Percentiles rank a stretch among this genome's conserved stretches.
phyloP scores from a whole-genome alignment of 2,797 vertebrate genomes.

The Eulemur mongoz region DNA sequence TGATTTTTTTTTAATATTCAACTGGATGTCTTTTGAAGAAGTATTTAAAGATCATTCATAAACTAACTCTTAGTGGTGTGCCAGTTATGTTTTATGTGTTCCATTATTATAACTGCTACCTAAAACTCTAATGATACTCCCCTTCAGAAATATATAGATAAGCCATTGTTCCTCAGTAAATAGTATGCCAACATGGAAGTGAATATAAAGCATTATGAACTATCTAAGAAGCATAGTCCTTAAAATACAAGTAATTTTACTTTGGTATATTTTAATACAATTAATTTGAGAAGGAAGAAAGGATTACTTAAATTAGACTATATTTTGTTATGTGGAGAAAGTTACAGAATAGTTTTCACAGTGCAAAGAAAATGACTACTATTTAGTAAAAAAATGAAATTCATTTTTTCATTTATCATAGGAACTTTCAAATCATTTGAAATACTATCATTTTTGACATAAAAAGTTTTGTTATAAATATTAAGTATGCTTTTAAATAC shows the following conservation, averaged over 20 bases:
- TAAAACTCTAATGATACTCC: neutral
- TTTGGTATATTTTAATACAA: constrained; percentile 10
- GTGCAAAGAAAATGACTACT: neutral
- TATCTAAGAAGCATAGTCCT: neutral
- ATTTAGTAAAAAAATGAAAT: neutral
- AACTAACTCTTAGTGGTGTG: neutral
- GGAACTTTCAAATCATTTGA: constrained; percentile 47
- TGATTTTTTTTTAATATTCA: neutral
- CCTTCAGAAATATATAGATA: neutral
- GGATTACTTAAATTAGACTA: neutral
- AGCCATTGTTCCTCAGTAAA: neutral
- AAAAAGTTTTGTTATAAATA: neutral
- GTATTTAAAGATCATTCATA: neutral
- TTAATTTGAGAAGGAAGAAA: constrained; percentile 6
- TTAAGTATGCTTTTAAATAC: constrained; percentile 27
- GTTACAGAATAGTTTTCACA: neutral
- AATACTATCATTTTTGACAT: neutral
- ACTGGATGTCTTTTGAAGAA: neutral
- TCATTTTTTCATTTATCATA: neutral
- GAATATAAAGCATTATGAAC: neutral
- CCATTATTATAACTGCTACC: neutral
- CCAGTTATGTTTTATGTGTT: neutral
- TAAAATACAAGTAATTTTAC: neutral
- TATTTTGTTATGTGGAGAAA: constrained; percentile 20
- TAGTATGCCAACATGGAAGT: neutral